These are phyloP conservation scores for Ficedula albicollis DNA, from an alignment of 2,797 vertebrate genomes.

Conservation along the genomic window DNA sequence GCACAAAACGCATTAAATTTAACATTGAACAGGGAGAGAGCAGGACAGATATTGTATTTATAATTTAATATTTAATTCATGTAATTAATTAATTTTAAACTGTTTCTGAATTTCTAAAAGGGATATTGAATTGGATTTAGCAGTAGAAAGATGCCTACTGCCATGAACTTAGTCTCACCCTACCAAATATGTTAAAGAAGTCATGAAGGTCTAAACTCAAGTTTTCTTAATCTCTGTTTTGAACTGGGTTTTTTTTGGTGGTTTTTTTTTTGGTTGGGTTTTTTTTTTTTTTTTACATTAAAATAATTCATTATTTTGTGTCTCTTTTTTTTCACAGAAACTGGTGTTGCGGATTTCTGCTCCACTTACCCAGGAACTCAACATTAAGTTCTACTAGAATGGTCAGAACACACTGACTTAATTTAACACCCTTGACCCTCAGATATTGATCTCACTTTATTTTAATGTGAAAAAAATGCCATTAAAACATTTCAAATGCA, in stretches of 20 bases:
- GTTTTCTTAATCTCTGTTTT: background rate
- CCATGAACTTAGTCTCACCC: background rate
- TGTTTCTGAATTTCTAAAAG: background rate
- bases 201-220: background rate
- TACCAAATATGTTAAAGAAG: background rate
- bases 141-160: background rate
- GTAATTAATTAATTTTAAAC: background rate
- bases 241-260: background rate
- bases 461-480: background rate
- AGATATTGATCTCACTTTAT: background rate
- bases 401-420: background rate
- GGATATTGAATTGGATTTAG: background rate
- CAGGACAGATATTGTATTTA: background rate
- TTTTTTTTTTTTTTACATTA: background rate
- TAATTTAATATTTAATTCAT: background rate
- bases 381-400: constrained; percentile 19
- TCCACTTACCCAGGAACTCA: constrained; percentile 44
- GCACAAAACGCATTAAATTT: background rate
- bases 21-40: background rate
- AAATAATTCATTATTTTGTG: background rate
- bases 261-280: no score
- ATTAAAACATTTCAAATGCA: background rate
- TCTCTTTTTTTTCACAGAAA: constrained; percentile 44
- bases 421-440: background rate
- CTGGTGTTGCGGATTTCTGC: constrained; percentile 41